A percentile compares a stretch with the other conserved stretches of the same genome.
These are phyloP conservation scores for Drosophila orena DNA, from an alignment of 1,140 invertebrate genomes.

Conservation along the genomic window DNA sequence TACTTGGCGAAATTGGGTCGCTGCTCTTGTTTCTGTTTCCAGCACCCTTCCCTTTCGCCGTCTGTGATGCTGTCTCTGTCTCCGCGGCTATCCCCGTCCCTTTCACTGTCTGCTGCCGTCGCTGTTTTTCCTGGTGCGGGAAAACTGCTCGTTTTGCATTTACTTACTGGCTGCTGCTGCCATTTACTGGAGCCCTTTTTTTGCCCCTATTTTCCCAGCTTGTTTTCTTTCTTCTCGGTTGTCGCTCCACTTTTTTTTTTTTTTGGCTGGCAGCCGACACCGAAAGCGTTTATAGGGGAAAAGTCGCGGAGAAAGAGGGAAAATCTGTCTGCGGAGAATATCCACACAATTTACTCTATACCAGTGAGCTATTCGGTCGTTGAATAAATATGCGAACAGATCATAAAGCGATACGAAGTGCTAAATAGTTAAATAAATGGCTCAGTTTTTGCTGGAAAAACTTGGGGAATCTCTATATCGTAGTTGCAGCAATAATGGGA, in stretches of 20 bases:
- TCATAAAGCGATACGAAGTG: constrained; percentile 24
- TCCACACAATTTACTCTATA: constrained; percentile 48
- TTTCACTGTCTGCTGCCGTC: constrained; percentile 37
- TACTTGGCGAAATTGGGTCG: constrained; percentile 73
- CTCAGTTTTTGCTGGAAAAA: background rate
- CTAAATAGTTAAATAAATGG: constrained; percentile 10
- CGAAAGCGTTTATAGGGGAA: constrained; percentile 14
- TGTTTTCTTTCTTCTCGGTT: constrained; percentile 40
- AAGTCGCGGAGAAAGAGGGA: constrained; percentile 22
- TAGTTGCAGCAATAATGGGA: background rate
- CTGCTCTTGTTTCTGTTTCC: constrained; percentile 50
- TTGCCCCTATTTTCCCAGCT: constrained; percentile 1
- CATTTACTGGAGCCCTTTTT: constrained; percentile 61
- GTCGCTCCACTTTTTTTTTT: constrained; percentile 34
- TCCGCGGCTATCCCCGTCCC: constrained; percentile 20
- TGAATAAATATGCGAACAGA: constrained; percentile 33
- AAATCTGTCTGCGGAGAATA: constrained; percentile 40
- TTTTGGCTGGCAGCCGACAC: constrained; percentile 42
- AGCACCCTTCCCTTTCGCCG: constrained; percentile 8
- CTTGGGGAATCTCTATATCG: background rate
- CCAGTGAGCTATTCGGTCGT: constrained; percentile 32
- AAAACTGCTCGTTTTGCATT: constrained; percentile 66
- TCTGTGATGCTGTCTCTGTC: constrained; percentile 19
- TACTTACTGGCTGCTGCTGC: constrained; percentile 71
- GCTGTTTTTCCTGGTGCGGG: constrained; percentile 42